phyloP scores from a whole-genome alignment of 2,888 invertebrate genomes.

The Andricus quercusramuli region DNA sequence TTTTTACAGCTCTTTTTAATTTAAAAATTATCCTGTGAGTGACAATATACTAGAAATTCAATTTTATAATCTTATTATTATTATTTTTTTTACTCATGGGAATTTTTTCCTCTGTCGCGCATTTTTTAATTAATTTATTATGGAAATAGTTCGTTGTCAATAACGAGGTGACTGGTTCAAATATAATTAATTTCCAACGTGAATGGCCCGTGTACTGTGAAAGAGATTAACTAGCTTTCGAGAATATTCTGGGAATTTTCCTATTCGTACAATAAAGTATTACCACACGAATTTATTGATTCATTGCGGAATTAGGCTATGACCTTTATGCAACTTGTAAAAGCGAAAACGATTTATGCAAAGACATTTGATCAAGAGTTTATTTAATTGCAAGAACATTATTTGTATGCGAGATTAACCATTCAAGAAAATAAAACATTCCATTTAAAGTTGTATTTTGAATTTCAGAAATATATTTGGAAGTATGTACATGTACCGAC shows the following conservation, averaged over 20 bases:
- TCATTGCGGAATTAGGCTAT: constrained; percentile 42
- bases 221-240: not conserved
- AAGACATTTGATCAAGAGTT: not conserved
- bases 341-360: constrained; percentile 18
- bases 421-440: no score
- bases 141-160: not conserved
- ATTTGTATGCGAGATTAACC: not conserved
- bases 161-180: not conserved
- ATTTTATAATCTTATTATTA: no score
- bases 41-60: not conserved
- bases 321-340: constrained; percentile 33
- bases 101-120: no score
- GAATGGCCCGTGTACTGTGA: not conserved
- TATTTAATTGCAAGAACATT: not conserved
- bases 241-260: not conserved
- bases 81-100: no score
- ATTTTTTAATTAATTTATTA: no score
- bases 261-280: constrained; percentile 11
- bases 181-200: not conserved
- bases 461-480: no score
- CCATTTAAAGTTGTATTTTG: no score
- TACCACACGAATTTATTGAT: not conserved
- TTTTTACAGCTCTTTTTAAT: not conserved
- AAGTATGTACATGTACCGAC: no score
- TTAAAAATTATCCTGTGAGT: not conserved